Evolutionary conservation across 2,797 vertebrate genomes (phyloP).

Genomic region (Enoplosus armatus): DNA sequence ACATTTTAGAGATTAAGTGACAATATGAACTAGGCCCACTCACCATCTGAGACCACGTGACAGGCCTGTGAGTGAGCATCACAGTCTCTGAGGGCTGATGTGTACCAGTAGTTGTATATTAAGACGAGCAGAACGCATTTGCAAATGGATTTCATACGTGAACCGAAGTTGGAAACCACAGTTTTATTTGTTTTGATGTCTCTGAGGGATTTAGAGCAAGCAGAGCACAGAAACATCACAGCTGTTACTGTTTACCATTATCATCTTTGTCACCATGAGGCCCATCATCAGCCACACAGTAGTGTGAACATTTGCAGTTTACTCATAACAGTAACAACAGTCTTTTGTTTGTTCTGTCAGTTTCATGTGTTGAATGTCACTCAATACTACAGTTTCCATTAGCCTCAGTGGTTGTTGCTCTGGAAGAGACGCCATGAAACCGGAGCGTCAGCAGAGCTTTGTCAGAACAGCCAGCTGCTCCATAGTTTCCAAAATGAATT

Average conservation of each 20-base stretch:
- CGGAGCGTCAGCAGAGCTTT: too few species aligned
- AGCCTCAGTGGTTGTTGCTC: not conserved
- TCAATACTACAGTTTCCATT: not conserved
- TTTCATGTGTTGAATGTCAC: not conserved
- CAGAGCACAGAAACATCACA: not conserved
- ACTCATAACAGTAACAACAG: not conserved
- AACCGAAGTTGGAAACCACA: not conserved
- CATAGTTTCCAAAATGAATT: not conserved
- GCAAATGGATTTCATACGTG: not conserved
- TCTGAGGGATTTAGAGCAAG: not conserved
- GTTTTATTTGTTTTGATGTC: constrained; percentile 6
- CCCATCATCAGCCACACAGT: not conserved
- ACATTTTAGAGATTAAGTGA: constrained; percentile 39
- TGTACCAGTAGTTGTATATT: too few species aligned
- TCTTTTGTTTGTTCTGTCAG: not conserved
- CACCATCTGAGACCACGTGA: not conserved
- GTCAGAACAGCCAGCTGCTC: not conserved
- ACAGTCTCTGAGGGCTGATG: not conserved
- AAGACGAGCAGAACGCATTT: not conserved
- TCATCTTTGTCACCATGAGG: not conserved
- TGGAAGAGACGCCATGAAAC: not conserved
- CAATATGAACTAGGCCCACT: not conserved
- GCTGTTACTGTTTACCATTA: not conserved
- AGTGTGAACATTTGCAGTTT: not conserved
- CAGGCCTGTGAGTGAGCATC: not conserved